Conservation (phyloP, 2,888 invertebrate genomes). For the Zhuqinia jingwanae region DNA sequence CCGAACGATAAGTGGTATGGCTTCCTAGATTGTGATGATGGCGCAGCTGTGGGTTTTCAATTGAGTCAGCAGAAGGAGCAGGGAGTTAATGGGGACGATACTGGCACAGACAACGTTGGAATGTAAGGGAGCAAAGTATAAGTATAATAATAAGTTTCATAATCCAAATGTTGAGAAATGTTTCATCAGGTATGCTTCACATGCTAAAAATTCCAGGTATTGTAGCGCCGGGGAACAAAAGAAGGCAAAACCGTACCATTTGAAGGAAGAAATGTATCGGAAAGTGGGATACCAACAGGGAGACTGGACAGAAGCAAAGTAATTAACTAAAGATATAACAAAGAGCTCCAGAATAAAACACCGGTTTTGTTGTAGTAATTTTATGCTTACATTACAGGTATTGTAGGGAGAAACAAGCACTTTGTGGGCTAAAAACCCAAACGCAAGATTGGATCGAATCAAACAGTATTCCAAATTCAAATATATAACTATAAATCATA, state of each 20-base stretch:
- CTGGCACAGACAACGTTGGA: slow-evolving; percentile 41
- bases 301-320: slow-evolving; percentile 49
- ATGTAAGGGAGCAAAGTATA: no score
- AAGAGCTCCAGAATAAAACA: not conserved
- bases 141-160: no score
- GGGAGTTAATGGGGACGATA: slow-evolving; percentile 23
- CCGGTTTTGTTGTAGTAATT: not conserved
- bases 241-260: slow-evolving; percentile 33
- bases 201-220: slow-evolving; percentile 13
- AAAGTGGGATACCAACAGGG: slow-evolving; percentile 40
- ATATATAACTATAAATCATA: no score
- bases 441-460: slow-evolving; percentile 26
- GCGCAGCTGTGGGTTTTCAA: slow-evolving; percentile 30
- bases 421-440: slow-evolving; percentile 46
- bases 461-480: slow-evolving; percentile 4
- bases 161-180: not conserved
- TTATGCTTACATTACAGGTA: slow-evolving; percentile 2
- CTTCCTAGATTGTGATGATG: slow-evolving; percentile 21
- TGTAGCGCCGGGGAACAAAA: slow-evolving; percentile 36
- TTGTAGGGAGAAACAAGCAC: slow-evolving; percentile 33
- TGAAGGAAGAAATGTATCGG: not conserved
- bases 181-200: no score
- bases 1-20: slow-evolving; percentile 38
- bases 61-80: slow-evolving; percentile 53
- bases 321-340: not conserved